Base-by-base conservation (phyloP, 2,113 vertebrate species). In the Gambusia affinis region DNA sequence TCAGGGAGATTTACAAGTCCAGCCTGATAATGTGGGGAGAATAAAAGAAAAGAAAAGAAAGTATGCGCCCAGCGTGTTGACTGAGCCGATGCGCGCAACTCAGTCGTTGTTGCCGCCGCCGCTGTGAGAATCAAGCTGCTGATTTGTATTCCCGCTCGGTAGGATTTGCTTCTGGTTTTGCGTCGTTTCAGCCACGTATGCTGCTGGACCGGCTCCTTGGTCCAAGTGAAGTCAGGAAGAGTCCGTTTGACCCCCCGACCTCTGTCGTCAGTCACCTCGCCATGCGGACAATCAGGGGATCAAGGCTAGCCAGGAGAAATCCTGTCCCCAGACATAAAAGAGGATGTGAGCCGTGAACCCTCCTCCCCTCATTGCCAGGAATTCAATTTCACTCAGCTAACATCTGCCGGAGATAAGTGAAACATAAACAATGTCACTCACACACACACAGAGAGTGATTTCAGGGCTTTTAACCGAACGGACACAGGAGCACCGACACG, bases 401-500 rank as follows among this genome's bases (percentile, higher is more conserved):
- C 92, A 94, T 93, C 92, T 93, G 90, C 88, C 88, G 81, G 71
- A 93, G 90, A 93, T 94, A 93, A 93, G 85, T 92, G 85, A 85
- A 91, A 91, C 91, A 92, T 91, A 92, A 93, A 94, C 92, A 93
- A 91, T 84, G 86, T 85, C 83, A 83, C 72, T 80, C 39, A 30
- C 22, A 39, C 60, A 60, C 30, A 64, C 33, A 81, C 31, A 35
- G 39, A 60, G 70, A n/a, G 72, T 66, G 47, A 54, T 31, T 33
- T 62, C 64, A 24, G 60, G 47, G 51, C 47, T 79, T 77, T 47
- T 87, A 83, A 75, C 85, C 80, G 82, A 80, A 67, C 65, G 79
- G 67, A 70, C 72, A 65, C 54, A 64, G 66, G 33, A 1, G 54
- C 29, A 66, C 81, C 22, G 67, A 80, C 72, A 87, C 70, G 44